Percentiles rank a stretch among this genome's conserved stretches.
These are phyloP conservation scores for Ischnus inquisitorius DNA, from an alignment of 2,888 invertebrate species.

Conservation along the genomic window DNA sequence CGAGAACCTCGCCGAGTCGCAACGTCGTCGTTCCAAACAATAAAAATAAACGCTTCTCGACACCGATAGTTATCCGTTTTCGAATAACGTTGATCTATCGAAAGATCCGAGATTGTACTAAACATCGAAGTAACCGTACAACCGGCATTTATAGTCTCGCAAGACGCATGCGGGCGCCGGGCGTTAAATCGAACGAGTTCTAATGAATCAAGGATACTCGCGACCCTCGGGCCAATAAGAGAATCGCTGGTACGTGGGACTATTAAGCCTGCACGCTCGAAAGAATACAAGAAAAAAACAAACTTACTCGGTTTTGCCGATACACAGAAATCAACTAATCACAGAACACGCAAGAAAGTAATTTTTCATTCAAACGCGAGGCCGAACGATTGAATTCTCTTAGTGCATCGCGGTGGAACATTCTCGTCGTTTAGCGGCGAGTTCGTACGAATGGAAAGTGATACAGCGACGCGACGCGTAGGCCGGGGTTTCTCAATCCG, in stretches of 20 bases:
- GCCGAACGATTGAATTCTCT: background rate
- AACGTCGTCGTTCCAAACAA: background rate
- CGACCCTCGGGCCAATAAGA: background rate
- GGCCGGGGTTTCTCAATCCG: slow-evolving; percentile 26
- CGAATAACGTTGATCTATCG: background rate
- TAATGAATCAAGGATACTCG: background rate
- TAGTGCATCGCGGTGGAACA: background rate
- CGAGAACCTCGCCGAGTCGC: slow-evolving; percentile 11
- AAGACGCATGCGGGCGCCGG: background rate
- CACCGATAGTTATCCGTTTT: too few relatives aligned
- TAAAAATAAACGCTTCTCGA: background rate
- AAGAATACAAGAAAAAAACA: too few relatives aligned
- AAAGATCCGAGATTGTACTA: background rate
- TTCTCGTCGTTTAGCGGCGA: background rate
- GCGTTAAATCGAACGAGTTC: background rate
- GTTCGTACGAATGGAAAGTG: background rate
- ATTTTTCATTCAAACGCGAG: background rate
- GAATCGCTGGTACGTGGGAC: too few relatives aligned
- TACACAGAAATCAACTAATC: background rate
- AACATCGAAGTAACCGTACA: background rate
- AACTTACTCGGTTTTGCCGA: too few relatives aligned
- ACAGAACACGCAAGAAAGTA: background rate
- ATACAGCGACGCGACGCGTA: background rate
- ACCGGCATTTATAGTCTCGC: background rate
- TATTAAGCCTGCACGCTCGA: too few relatives aligned